Base-by-base conservation (phyloP, 2,797 vertebrate genomes). In the Alcedo atthis region DNA sequence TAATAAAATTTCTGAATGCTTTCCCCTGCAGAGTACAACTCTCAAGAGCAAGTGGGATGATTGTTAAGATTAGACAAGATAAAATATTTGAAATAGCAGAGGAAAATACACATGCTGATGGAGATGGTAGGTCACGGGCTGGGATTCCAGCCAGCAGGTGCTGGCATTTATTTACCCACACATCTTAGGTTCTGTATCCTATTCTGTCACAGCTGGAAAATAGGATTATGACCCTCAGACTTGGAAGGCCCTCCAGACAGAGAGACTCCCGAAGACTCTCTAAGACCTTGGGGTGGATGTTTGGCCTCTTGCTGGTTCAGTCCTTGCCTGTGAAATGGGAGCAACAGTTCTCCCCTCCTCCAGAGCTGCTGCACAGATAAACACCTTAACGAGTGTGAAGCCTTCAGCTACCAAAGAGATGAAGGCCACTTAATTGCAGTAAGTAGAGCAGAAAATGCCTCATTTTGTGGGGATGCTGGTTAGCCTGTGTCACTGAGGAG, bases 381-480 rank as follows among this genome's bases (percentile, higher is more conserved):
- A 83, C 32, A 51, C 1, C 2, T 71, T 71, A 78, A 71, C 37
- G 71, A 90, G 54, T 24, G 43, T 61, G 70, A 77, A 91, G 28
- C 28, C 46, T 46, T 83, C 61, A 66, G 37, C 67, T 88, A 75
- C 78, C 10, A 19, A 70, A 90, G 33, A 11, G 1, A 59, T 35
- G 61, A 69, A 82, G 71, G 54, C 73, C 62, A 63, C 43, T 76
- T 30, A 67, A 78, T 54, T 49, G 66, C 20, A 3, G 24, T 57
- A 92, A 87, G 43, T 32, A 83, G 66, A 91, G 62, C 73, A 89
- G 73, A 87, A 91, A 62, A 57, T 46, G n/a, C 20, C 45, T 62
- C 2, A 1, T 14, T 84, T 25, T 78, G 28, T n/a, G 40, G 75
- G 76, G 61, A 32, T 68, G 82, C 37, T 4, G 9, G 28, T 73